Conservation (phyloP, 2,797 vertebrate species). For the Gobio occitaniae region DNA sequence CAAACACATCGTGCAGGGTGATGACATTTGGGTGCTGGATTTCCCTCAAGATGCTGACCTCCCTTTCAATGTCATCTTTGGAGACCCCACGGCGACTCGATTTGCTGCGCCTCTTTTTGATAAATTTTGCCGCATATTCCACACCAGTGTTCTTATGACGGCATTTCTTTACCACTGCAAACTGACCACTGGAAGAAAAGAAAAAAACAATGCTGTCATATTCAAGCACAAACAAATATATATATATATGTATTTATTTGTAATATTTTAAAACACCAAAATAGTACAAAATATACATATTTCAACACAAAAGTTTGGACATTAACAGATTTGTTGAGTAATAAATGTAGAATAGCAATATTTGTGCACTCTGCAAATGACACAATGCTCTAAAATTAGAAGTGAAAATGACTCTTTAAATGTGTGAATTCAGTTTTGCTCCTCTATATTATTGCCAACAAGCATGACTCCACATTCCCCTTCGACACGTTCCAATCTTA, state of each 20-base stretch:
- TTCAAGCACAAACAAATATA: neutral
- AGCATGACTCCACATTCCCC: conserved; percentile 23
- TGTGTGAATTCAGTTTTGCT: neutral
- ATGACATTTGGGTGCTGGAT: conserved; percentile 96
- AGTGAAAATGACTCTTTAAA: neutral
- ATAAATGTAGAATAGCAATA: neutral
- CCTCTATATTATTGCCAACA: conserved; percentile 10
- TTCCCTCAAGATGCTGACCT: conserved; percentile 95
- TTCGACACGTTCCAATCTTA: conserved; percentile 38
- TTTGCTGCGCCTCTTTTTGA: conserved; percentile 95
- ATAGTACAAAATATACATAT: neutral
- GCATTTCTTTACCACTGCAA: conserved; percentile 94
- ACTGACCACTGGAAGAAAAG: conserved; percentile 85
- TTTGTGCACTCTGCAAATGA: neutral
- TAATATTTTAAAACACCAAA: neutral
- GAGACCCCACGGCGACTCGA: conserved; percentile 93
- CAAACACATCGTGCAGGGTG: conserved; percentile 92
- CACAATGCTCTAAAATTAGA: neutral
- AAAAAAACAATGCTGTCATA: conserved; percentile 24
- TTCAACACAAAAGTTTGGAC: neutral
- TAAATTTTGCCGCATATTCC: conserved; percentile 94
- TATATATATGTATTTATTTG: too few relatives aligned
- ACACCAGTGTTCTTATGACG: conserved; percentile 83
- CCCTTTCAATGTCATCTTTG: conserved; percentile 94
- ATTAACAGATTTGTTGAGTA: neutral